Evolutionary conservation across 1,140 invertebrate genomes (phyloP), one percentile per base, ranked within the genome.

Genomic region (Caligus rogercresseyi): DNA sequence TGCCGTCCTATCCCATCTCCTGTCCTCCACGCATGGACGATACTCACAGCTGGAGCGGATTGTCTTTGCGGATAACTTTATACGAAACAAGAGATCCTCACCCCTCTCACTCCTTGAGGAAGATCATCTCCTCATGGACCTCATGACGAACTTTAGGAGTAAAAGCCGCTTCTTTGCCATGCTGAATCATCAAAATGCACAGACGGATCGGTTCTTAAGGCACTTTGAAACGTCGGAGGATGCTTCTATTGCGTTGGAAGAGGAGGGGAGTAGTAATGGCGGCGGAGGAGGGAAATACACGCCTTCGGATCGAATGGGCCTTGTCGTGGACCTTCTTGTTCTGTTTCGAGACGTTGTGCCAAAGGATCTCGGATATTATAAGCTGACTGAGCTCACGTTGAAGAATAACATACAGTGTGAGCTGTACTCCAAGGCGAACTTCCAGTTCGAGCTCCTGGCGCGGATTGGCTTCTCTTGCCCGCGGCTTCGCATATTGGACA

Each of bases 331-430:
- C 25, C 21, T 63, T 3, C 23, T 54, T 25, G 23, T 63, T 16
- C 25, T 63, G 13, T 63, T 63, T 25, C 16, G 61, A 7, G 52
- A 63, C 25, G 52, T 63, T 21, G 18, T 20, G 2, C 52, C 52
- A 7, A 54, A 56, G 24, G 52, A 21, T 25, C 21, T 63, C n/a
- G 19, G 25, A 25, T 63, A 25, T 19, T 23, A 58, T 25, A 63
- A 63, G 52, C 25, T 63, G n/a, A 63, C 61, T 1, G 61, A 55
- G 13, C 19, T 63, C 16, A 51, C 52, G 1, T 25, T 63, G 2
- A 54, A 55, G 52, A 63, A 63, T 20, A 63, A 63, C 52, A 55
- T 63, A 3, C 61, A 63, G 52, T 63, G 61, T 25, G 21, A 63
- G 24, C 15, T 63, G 13, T 63, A 63, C 24, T 57, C 43, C 11